These are phyloP conservation scores for Macaria liturata DNA, from an alignment of 2,888 invertebrate species.

Conservation along the genomic window DNA sequence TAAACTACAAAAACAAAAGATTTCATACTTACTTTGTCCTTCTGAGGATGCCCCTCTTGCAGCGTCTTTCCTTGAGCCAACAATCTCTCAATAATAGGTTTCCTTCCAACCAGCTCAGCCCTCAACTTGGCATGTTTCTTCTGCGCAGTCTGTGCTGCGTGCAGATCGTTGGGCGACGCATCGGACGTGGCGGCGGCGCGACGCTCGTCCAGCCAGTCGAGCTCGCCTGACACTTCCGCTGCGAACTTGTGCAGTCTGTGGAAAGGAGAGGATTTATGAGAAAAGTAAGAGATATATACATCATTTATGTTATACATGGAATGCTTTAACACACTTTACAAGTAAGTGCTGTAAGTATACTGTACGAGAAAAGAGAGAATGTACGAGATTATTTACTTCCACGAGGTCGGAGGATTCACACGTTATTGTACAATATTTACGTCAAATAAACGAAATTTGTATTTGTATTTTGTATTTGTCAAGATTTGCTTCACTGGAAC, in stretches of 20 bases:
- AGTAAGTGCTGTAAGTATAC: too few relatives aligned
- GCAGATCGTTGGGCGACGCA: slow-evolving; percentile 91
- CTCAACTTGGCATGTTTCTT: slow-evolving; percentile 98
- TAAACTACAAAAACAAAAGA: too few relatives aligned
- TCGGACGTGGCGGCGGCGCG: slow-evolving; percentile 90
- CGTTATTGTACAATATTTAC: too few relatives aligned
- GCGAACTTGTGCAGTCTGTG: slow-evolving; percentile 93
- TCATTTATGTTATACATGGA: too few relatives aligned
- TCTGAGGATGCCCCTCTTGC: slow-evolving; percentile 91
- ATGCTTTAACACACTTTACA: too few relatives aligned
- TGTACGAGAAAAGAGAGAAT: too few relatives aligned
- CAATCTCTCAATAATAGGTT: slow-evolving; percentile 92
- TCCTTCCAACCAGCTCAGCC: slow-evolving; percentile 94
- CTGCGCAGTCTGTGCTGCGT: slow-evolving; percentile 95
- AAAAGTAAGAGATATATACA: too few relatives aligned
- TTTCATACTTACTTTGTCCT: slow-evolving; percentile 89
- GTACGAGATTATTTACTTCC: too few relatives aligned
- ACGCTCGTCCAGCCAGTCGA: slow-evolving; percentile 98
- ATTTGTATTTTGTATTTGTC: too few relatives aligned
- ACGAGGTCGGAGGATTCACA: too few relatives aligned
- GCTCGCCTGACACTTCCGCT: slow-evolving; percentile 95
- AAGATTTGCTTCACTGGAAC: too few relatives aligned
- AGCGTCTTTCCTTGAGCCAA: slow-evolving; percentile 90
- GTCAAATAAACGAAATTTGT: too few relatives aligned
- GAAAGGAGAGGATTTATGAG: not conserved